Evolutionary conservation across 2,113 vertebrate genomes (phyloP), one percentile per base, ranked within the genome.

Genomic region (Xyrauchen texanus): DNA sequence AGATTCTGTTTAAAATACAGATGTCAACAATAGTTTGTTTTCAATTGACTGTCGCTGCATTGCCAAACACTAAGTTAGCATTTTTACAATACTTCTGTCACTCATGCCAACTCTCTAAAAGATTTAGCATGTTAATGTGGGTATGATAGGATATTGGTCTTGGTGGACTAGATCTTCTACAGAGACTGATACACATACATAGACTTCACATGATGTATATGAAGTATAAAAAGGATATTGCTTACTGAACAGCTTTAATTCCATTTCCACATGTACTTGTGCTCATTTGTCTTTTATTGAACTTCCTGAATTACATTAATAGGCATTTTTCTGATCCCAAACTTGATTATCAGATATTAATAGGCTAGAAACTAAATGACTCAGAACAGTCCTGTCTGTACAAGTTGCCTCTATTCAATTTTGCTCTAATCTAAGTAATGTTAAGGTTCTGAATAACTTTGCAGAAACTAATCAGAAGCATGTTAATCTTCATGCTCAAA

Each of bases 281-380:
- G 21, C 21, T 34, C 21, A 34, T 34, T 34, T 34, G 21, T 34
- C 21, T 34, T 34, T 34, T 34, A 34, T 34, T 34, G 21, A 34
- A 34, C 21, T 6, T 13, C 11, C 11, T 12, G 10, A 5, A 55
- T 34, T 34, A 34, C 21, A n/a, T 10, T 34, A 49, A 67, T 10
- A 67, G 45, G 49, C n/a, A 13, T 65, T 45, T n/a, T 16, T 67
- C n/a, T 77, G 51, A 77, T 8, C n/a, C 55, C 51, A 10, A 10
- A 9, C 55, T n/a, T 58, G 4, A 3, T 4, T 53, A 10, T 53
- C 6, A 57, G n/a, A 13, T 46, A 71, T 79, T 78, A 78, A 82
- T 84, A 82, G 79, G 82, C 80, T 53, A 84, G 79, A 75, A 83
- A 72, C 44, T 9, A 61, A 73, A 15, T 74, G 71, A 81, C 63